phyloP scores from a whole-genome alignment of 1,140 invertebrate genomes.

The Ips typographus region DNA sequence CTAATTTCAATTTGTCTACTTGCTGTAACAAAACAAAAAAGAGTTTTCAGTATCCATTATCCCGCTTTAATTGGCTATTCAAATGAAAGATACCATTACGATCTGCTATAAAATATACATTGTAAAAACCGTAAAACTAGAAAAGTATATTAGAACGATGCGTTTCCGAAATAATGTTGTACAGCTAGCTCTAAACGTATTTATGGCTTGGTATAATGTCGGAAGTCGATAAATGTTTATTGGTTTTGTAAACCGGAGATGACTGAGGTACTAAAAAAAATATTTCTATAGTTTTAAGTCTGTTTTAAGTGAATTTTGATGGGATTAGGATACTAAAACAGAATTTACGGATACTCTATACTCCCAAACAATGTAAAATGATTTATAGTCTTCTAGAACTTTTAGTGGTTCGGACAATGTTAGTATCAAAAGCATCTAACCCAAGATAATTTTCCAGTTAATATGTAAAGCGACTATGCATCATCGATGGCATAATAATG shows the following conservation, averaged over 20 bases:
- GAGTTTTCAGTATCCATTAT: constrained; percentile 16
- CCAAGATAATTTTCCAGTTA: constrained; percentile 36
- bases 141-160: constrained; percentile 12
- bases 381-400: no score
- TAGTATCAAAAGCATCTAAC: no score
- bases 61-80: constrained; percentile 30
- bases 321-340: no score
- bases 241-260: constrained; percentile 11
- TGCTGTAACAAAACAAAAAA: constrained; percentile 24
- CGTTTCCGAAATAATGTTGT: constrained; percentile 11
- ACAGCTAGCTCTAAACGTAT: constrained; percentile 5
- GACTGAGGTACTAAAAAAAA: background rate
- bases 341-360: no score
- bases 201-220: constrained; percentile 7
- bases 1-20: background rate
- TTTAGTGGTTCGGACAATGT: no score
- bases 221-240: constrained; percentile 20
- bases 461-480: constrained; percentile 38
- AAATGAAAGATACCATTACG: constrained; percentile 24
- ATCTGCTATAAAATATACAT: constrained; percentile 23
- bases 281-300: constrained; percentile 1
- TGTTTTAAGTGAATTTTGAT: background rate
- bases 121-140: constrained; percentile 27
- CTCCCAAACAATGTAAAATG: no score
- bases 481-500: constrained; percentile 34